These are phyloP conservation scores for Pygoscelis adeliae DNA, from an alignment of 2,113 vertebrate genomes.

Conservation along the genomic window DNA sequence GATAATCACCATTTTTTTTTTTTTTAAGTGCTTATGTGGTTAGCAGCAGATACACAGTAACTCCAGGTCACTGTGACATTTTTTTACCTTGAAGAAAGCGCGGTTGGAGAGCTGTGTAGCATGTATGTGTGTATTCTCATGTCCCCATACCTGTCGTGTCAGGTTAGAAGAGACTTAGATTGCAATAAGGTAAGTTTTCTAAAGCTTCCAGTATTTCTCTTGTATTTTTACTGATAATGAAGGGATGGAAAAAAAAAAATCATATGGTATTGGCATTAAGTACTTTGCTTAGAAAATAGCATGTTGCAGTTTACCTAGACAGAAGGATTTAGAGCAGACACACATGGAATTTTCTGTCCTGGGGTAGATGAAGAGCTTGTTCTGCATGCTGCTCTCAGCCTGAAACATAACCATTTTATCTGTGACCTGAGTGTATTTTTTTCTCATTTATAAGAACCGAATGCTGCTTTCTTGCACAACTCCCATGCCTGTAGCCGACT, in stretches of 20 bases:
- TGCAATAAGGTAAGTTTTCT: background rate
- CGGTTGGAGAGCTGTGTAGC: background rate
- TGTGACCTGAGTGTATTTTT: background rate
- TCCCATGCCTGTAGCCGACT: accelerated
- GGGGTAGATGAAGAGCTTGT: background rate
- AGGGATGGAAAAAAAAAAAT: background rate
- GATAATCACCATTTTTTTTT: background rate
- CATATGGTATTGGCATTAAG: background rate
- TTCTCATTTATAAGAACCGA: background rate
- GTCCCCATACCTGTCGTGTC: background rate
- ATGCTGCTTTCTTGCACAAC: background rate
- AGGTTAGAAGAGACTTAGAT: background rate
- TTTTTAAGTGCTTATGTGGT: background rate
- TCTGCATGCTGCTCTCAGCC: background rate
- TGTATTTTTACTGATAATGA: background rate
- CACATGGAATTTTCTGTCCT: background rate
- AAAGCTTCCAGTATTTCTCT: background rate
- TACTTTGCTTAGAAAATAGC: background rate
- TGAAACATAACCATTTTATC: background rate
- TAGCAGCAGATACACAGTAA: background rate
- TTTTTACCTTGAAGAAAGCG: background rate
- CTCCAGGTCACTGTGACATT: background rate
- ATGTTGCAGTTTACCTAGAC: background rate
- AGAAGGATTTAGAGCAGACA: background rate
- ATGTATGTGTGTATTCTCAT: background rate